These are phyloP conservation scores for Heteromurus nitidus DNA, from an alignment of 2,888 invertebrate genomes.

Conservation along the genomic window DNA sequence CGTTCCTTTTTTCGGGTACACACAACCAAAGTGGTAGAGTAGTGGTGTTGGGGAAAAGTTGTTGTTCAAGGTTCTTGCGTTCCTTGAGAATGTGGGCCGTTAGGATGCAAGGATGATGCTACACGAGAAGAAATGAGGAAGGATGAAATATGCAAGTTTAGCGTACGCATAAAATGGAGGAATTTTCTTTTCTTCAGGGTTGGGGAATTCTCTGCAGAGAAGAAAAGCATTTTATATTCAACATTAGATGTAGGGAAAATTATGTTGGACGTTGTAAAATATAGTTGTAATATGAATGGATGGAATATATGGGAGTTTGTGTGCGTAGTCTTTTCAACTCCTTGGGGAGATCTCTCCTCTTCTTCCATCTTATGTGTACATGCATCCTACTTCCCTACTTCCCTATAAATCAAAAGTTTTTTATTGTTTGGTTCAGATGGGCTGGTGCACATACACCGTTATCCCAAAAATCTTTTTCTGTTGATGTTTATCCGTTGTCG, in stretches of 20 bases:
- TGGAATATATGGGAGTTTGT: not conserved
- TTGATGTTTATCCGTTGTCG: too few relatives aligned
- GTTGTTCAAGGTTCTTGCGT: constrained; percentile 24
- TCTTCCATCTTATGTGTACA: too few relatives aligned
- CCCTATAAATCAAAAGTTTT: constrained; percentile 51
- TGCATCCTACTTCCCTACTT: not conserved
- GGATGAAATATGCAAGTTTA: constrained; percentile 1
- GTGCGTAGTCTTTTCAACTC: constrained; percentile 23
- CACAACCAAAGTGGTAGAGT: not conserved
- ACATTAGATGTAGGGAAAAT: constrained; percentile 48
- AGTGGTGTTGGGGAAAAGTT: constrained; percentile 8
- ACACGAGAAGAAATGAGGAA: not conserved
- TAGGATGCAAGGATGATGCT: too few relatives aligned
- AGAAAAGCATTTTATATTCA: constrained; percentile 39
- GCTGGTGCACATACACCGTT: not conserved
- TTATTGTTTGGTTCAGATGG: constrained; percentile 23
- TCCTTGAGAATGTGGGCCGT: constrained; percentile 22
- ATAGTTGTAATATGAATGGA: constrained; percentile 29
- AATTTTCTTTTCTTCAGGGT: not conserved
- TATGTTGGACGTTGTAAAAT: constrained; percentile 34
- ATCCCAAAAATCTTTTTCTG: too few relatives aligned
- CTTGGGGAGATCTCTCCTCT: constrained; percentile 38
- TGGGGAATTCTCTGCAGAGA: constrained; percentile 32
- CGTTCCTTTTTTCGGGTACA: not conserved
- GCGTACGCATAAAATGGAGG: constrained; percentile 11